phyloP scores from a whole-genome alignment of 1,140 invertebrate species.

The Tetraneura akinire region DNA sequence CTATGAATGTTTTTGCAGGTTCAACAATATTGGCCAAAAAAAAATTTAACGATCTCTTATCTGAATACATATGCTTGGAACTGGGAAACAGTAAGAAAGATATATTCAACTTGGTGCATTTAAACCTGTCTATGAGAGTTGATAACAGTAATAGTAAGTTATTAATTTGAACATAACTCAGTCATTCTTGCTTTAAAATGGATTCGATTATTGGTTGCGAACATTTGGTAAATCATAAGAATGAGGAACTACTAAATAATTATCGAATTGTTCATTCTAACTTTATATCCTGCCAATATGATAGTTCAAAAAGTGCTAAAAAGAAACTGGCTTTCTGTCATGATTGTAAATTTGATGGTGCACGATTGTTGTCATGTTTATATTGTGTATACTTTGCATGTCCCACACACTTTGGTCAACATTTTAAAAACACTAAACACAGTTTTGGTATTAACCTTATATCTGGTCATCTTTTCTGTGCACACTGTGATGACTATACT shows the following conservation, averaged over 20 bases:
- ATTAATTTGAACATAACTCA: slow-evolving; percentile 8
- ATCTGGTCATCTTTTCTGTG: slow-evolving; percentile 34
- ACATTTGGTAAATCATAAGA: slow-evolving; percentile 32
- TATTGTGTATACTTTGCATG: slow-evolving; percentile 48
- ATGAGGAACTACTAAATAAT: slow-evolving; percentile 36
- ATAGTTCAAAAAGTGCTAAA: slow-evolving; percentile 31
- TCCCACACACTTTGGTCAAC: slow-evolving; percentile 7
- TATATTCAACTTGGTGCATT: slow-evolving; percentile 24
- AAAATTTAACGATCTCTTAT: neutral
- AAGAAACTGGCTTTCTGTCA: slow-evolving; percentile 24
- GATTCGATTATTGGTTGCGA: slow-evolving; percentile 35
- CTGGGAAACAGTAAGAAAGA: slow-evolving; percentile 15
- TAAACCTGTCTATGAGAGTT: slow-evolving; percentile 33
- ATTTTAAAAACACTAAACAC: slow-evolving; percentile 6
- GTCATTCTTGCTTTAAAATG: slow-evolving; percentile 34
- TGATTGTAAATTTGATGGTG: slow-evolving; percentile 9
- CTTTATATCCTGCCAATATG: slow-evolving; percentile 33
- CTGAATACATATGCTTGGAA: slow-evolving; percentile 30
- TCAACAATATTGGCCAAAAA: neutral
- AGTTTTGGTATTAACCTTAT: slow-evolving; percentile 34
- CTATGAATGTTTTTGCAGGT: slow-evolving; percentile 2
- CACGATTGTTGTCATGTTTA: slow-evolving; percentile 35
- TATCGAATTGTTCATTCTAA: slow-evolving; percentile 37
- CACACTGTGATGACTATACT: slow-evolving; percentile 46
- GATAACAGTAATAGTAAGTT: slow-evolving; percentile 41